Percentiles rank a stretch among this genome's conserved stretches.
Conservation (phyloP, 2,888 invertebrate species). For the Eupithecia exiguata region DNA sequence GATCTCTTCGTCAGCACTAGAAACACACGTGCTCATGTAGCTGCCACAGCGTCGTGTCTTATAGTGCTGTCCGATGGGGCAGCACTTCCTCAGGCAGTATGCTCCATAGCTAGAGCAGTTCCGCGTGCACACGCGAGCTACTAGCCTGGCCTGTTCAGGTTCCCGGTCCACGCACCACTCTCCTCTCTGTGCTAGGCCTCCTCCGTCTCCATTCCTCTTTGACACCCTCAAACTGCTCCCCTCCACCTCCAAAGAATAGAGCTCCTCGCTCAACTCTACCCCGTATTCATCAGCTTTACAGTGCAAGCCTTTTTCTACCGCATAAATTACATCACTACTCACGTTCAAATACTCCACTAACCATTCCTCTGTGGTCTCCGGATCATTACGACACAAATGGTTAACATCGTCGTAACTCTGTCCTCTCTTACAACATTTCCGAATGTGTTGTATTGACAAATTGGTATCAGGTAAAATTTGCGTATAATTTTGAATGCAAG, state of each 20-base stretch:
- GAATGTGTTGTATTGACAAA: slow-evolving; percentile 58
- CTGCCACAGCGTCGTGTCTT: slow-evolving; percentile 60
- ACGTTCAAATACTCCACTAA: slow-evolving; percentile 55
- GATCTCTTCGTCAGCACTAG: slow-evolving; percentile 56
- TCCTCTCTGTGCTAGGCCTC: slow-evolving; percentile 53
- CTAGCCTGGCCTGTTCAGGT: slow-evolving; percentile 47
- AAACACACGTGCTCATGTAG: slow-evolving; percentile 64
- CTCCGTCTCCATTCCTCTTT: slow-evolving; percentile 49
- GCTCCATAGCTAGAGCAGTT: slow-evolving; percentile 65
- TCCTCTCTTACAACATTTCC: slow-evolving; percentile 74
- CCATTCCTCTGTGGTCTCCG: slow-evolving; percentile 55
- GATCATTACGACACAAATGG: slow-evolving; percentile 62
- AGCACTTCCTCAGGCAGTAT: slow-evolving; percentile 81
- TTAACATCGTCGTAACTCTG: slow-evolving; percentile 65
- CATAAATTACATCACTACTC: slow-evolving; percentile 58
- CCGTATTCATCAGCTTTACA: slow-evolving; percentile 69
- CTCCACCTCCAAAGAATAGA: slow-evolving; percentile 58
- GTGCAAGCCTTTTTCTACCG: slow-evolving; percentile 61
- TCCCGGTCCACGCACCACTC: slow-evolving; percentile 77
- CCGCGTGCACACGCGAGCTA: slow-evolving; percentile 69
- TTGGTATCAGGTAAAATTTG: slow-evolving; percentile 45
- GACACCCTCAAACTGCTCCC: slow-evolving; percentile 59
- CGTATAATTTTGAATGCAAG: slow-evolving; percentile 58
- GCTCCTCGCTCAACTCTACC: slow-evolving; percentile 62
- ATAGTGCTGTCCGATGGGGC: slow-evolving; percentile 80